Evolutionary conservation across 2,888 invertebrate species (phyloP).

Genomic region (Meandrusa payeni): DNA sequence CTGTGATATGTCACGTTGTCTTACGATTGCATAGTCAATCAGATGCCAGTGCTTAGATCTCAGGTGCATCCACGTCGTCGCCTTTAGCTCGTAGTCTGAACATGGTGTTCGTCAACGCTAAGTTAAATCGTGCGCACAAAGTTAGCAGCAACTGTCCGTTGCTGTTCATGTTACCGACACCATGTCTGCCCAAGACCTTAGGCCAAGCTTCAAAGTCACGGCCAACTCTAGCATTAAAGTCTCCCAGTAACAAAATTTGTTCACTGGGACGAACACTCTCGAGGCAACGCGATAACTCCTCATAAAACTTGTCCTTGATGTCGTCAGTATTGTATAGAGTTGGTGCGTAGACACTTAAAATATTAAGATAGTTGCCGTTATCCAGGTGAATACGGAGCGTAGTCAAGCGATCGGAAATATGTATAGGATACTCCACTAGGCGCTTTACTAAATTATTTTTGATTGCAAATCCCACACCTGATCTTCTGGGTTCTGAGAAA

Average conservation of each 20-base stretch:
- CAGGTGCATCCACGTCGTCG: constrained; percentile 36
- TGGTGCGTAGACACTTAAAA: constrained; percentile 35
- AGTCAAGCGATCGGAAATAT: constrained; percentile 26
- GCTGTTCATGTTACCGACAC: constrained; percentile 34
- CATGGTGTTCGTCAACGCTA: constrained; percentile 31
- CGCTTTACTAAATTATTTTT: constrained; percentile 9
- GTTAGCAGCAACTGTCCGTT: constrained; percentile 30
- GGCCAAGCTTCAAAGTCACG: constrained; percentile 20
- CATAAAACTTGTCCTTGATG: constrained; percentile 30
- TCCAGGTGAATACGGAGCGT: constrained; percentile 28
- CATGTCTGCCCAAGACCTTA: constrained; percentile 30
- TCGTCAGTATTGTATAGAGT: constrained; percentile 29
- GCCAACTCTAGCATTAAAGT: constrained; percentile 29
- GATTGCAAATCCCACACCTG: constrained; percentile 27
- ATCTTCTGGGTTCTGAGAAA: constrained; percentile 15
- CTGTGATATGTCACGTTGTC: constrained; percentile 27
- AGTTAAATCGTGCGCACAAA: constrained; percentile 30
- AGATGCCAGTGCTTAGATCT: constrained; percentile 35
- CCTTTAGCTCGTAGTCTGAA: constrained; percentile 33
- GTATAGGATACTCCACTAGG: constrained; percentile 17
- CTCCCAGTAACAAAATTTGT: constrained; percentile 25
- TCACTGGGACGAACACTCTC: constrained; percentile 2
- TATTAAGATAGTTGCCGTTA: constrained; percentile 30
- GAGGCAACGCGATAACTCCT: constrained; percentile 24
- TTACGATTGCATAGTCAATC: constrained; percentile 28